These are phyloP conservation scores for Hoplodrina blanda DNA, from an alignment of 2,888 invertebrate species.

Conservation along the genomic window DNA sequence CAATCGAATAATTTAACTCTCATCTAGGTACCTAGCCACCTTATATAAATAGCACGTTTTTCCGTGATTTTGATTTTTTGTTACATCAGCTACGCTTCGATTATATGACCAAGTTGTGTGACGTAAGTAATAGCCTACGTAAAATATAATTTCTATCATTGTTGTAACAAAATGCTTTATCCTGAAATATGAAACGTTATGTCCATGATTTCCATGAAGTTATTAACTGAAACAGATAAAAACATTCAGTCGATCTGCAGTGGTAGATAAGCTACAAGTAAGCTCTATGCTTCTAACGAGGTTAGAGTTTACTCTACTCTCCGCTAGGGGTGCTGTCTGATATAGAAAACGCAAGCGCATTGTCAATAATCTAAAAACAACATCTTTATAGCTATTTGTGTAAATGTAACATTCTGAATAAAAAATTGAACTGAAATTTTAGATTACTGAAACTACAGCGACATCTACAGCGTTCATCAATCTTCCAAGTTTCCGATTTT, in stretches of 20 bases:
- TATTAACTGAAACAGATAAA: neutral
- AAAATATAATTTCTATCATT: neutral
- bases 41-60: constrained; percentile 19
- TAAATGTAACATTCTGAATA: too few species aligned
- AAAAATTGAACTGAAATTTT: too few species aligned
- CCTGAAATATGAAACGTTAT: neutral
- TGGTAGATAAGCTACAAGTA: neutral
- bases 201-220: neutral
- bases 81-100: constrained; percentile 8
- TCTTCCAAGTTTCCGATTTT: neutral
- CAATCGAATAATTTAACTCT: constrained; percentile 21
- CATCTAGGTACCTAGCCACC: neutral
- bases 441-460: neutral
- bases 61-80: constrained; percentile 16
- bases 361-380: too few species aligned
- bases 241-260: neutral
- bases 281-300: too few species aligned
- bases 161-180: neutral
- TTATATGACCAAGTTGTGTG: constrained; percentile 15
- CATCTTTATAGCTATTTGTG: too few species aligned
- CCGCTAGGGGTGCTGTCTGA: constrained; percentile 12
- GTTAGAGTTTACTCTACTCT: constrained; percentile 20
- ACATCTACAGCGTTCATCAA: neutral
- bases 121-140: neutral
- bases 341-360: constrained; percentile 3